Percentiles rank a stretch among this genome's conserved stretches.
These are phyloP conservation scores for Rhynchopsitta pachyrhyncha DNA, from an alignment of 2,113 vertebrate species.

Conservation along the genomic window DNA sequence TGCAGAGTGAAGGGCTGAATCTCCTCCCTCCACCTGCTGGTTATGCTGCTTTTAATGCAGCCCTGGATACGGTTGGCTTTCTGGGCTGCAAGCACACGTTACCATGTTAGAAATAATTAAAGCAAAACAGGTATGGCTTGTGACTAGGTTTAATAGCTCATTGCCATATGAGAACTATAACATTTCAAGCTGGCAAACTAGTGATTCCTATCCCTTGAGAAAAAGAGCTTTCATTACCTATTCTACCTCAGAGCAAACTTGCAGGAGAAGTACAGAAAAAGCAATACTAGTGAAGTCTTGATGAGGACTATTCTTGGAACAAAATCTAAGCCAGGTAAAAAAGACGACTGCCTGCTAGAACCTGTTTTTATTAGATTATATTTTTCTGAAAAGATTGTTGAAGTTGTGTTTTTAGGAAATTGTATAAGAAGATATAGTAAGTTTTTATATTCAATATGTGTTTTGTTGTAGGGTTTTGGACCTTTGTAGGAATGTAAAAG, in stretches of 20 bases:
- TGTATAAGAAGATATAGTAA: not conserved
- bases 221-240: not conserved
- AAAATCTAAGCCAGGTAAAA: not conserved
- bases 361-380: not conserved
- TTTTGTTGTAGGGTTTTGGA: slow-evolving; percentile 87
- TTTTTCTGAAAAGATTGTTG: not conserved
- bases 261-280: not conserved
- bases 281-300: not conserved
- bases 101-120: not conserved
- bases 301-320: not conserved
- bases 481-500: slow-evolving; percentile 96
- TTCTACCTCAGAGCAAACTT: not conserved
- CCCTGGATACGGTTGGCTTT: not conserved
- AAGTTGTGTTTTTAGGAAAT: not conserved
- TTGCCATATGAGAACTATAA: not conserved
- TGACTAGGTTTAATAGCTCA: not conserved
- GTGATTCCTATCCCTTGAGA: not conserved
- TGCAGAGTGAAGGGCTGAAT: not conserved
- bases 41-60: not conserved
- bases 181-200: not conserved
- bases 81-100: not conserved
- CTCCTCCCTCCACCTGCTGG: not conserved
- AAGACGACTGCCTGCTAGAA: not conserved
- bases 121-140: not conserved
- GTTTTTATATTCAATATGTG: not conserved